Evolutionary conservation across 2,888 invertebrate species (phyloP).

Genomic region (Ptychoptera albimana): DNA sequence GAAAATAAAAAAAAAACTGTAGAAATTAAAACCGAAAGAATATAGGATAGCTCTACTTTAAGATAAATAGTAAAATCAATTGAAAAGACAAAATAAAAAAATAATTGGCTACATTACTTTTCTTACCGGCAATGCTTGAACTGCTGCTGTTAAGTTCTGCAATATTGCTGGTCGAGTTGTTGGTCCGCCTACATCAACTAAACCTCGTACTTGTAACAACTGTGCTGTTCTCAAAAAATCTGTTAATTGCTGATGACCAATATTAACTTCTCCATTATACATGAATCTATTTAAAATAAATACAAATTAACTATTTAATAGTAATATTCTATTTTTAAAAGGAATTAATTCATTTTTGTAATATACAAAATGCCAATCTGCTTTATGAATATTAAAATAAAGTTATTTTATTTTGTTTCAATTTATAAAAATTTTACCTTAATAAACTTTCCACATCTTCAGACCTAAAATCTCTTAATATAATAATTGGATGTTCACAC

Average conservation of each 20-base stretch:
- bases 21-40: too few species aligned
- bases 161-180: slow-evolving; percentile 9
- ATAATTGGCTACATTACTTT: slow-evolving; percentile 13
- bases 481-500: slow-evolving; percentile 80
- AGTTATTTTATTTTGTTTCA: too few species aligned
- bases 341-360: too few species aligned
- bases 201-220: slow-evolving; percentile 69
- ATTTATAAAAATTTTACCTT: slow-evolving; percentile 33
- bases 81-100: not conserved
- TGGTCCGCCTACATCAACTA: slow-evolving; percentile 54
- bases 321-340: slow-evolving; percentile 5
- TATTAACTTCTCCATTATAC: slow-evolving; percentile 85
- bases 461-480: slow-evolving; percentile 69
- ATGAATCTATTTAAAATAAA: slow-evolving; percentile 46
- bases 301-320: slow-evolving; percentile 2
- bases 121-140: slow-evolving; percentile 32
- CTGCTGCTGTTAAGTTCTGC: slow-evolving; percentile 14
- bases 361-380: too few species aligned
- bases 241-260: slow-evolving; percentile 71
- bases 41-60: too few species aligned
- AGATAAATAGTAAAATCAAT: too few species aligned
- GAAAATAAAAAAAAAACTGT: too few species aligned
- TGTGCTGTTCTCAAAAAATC: slow-evolving; percentile 78
- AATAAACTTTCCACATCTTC: slow-evolving; percentile 76
- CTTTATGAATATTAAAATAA: too few species aligned